phyloP scores from a whole-genome alignment of 2,888 invertebrate species.

The Troglohyphantes excavatus region DNA sequence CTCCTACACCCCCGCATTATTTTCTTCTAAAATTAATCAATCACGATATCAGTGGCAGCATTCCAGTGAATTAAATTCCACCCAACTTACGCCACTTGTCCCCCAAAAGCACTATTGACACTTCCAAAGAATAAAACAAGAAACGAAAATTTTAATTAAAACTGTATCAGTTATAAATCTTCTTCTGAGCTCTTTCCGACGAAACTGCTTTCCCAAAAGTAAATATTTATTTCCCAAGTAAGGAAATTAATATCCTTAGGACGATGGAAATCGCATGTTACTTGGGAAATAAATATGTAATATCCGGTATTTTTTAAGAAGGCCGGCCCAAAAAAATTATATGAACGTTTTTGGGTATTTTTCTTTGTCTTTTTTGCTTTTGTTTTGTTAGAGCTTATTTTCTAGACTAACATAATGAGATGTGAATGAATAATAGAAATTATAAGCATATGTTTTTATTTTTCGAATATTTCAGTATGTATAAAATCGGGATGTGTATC shows the following conservation, averaged over 20 bases:
- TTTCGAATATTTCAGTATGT: neutral
- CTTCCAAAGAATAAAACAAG: conserved; percentile 17
- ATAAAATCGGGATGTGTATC: neutral
- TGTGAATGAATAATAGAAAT: neutral
- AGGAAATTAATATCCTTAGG: conserved; percentile 31
- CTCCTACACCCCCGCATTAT: no score
- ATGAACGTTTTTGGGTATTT: neutral
- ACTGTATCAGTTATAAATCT: conserved; percentile 50
- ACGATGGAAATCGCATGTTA: conserved; percentile 15
- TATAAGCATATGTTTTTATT: no score
- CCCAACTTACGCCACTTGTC: neutral
- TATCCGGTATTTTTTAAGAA: conserved; percentile 32
- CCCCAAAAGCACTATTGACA: neutral
- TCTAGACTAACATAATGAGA: neutral
- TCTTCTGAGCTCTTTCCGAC: neutral
- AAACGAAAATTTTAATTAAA: conserved; percentile 56
- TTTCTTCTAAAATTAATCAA: neutral
- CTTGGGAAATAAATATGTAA: conserved; percentile 19
- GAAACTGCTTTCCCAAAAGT: conserved; percentile 3
- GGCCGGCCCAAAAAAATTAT: neutral
- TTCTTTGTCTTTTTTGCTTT: neutral
- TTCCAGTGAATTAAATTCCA: neutral
- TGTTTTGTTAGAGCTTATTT: neutral
- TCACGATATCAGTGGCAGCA: neutral
- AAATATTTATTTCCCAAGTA: conserved; percentile 53